Percentiles rank a stretch among this genome's conserved stretches.
phyloP scores from a whole-genome alignment of 2,888 invertebrate species.

The Trichogramma evanescens region DNA sequence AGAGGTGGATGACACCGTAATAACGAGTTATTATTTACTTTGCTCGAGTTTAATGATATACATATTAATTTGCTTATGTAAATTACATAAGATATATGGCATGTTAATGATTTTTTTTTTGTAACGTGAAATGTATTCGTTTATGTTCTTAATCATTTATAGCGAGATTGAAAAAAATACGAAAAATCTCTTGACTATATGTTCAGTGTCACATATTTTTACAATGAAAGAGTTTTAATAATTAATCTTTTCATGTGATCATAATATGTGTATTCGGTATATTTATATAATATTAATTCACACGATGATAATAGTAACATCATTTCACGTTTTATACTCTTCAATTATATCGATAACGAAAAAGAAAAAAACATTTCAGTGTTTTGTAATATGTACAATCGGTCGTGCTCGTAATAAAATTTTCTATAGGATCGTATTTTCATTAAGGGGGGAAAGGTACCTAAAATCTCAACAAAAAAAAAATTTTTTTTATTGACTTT shows the following conservation, averaged over 20 bases:
- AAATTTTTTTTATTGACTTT: too few relatives aligned
- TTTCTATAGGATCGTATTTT: conserved; percentile 7
- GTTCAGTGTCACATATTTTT: neutral
- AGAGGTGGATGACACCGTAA: conserved; percentile 9
- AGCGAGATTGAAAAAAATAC: conserved; percentile 17
- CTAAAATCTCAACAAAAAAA: too few relatives aligned
- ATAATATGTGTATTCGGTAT: neutral
- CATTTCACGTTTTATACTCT: conserved; percentile 9
- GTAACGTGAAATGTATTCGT: conserved; percentile 1
- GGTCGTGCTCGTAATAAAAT: conserved; percentile 19
- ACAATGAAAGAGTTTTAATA: conserved; percentile 11
- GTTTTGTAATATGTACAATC: conserved; percentile 17
- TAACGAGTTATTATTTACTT: neutral
- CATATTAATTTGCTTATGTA: neutral
- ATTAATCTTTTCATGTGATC: too few relatives aligned
- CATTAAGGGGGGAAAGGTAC: too few relatives aligned
- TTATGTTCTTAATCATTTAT: conserved; percentile 1
- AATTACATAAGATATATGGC: neutral
- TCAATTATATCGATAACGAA: neutral
- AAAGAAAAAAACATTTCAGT: conserved; percentile 14
- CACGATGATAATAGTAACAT: conserved; percentile 8
- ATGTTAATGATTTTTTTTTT: neutral
- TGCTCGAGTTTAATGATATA: neutral
- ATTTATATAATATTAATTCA: neutral
- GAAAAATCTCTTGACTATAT: conserved; percentile 17